Base-by-base conservation (phyloP, 1,140 invertebrate species). In the Phthorimaea operculella region DNA sequence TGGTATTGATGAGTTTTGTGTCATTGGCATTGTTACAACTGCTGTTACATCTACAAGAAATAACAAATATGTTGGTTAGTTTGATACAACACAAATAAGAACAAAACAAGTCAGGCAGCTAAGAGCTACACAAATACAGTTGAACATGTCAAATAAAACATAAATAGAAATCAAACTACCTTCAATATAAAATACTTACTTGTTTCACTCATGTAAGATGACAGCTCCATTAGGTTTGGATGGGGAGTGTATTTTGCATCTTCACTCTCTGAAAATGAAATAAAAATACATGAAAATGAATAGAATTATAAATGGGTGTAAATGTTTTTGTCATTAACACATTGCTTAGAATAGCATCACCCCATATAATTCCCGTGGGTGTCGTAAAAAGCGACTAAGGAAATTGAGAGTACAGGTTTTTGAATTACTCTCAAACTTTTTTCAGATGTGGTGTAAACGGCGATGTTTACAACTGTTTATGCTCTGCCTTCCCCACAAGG, bases 161-260 rank as follows among this genome's bases (percentile, higher is more conserved):
- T 28, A 6, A 28, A 28, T 28, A 28, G 21, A 28, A 28, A 28
- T 28, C 15, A 47, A 15, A 16, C 8, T 17, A 56, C 50, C 54
- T 47, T 15, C 51, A 51, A 63, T 55, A 54, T 45, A 33, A n/a
- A 55, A 52, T 55, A 75, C 81, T 77, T 62, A 85, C 82, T 85
- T 68, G 82, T 70, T 80, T 85, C 82, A 72, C 73, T 85, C 69
- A 85, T 85, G 51, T 80, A 83, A 47, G 82, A 85, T 42, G 79
- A 78, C 15, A 85, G 58, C 64, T 85, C 82, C 79, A 85, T 83
- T 59, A 85, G 52, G 65, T 79, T 83, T 56, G 79, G 68, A 59
- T 82, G 82, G 42, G 76, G 56, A 48, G 74, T 62, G 68, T 74
- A 85, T 54, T 80, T 83, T 10, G 72, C 67, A 65, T 80, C 75